phyloP scores from a whole-genome alignment of 2,113 vertebrate genomes.

The Melanocharis versteri region DNA sequence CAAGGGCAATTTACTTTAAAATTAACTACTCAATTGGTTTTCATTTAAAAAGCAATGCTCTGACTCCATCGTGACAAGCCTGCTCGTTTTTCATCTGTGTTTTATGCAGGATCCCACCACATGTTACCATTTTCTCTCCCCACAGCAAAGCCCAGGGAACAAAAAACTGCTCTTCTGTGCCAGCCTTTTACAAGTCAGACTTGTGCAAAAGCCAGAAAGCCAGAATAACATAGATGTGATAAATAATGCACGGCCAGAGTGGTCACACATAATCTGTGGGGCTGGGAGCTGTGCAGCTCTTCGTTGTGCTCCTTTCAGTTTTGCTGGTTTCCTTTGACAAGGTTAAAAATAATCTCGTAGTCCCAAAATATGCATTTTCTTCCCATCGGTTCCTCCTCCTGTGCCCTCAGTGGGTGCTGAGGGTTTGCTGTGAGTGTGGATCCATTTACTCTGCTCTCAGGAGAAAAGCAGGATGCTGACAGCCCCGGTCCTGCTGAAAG shows the following conservation, averaged over 20 bases:
- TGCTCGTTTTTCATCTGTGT: slow-evolving; percentile 7
- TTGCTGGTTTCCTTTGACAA: neutral
- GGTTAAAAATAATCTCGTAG: neutral
- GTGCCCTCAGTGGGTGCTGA: neutral
- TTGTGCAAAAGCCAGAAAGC: slow-evolving; percentile 2
- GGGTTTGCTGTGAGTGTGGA: neutral
- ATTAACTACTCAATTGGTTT: slow-evolving; percentile 37
- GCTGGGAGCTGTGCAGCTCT: neutral
- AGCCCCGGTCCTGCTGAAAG: neutral
- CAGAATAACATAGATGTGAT: neutral
- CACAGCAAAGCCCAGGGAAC: neutral
- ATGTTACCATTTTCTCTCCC: neutral
- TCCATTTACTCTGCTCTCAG: neutral
- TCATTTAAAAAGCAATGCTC: neutral
- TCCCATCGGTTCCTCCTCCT: neutral
- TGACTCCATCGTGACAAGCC: neutral
- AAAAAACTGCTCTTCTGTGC: neutral
- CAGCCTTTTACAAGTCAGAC: neutral
- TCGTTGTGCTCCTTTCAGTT: neutral
- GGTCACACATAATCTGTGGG: neutral
- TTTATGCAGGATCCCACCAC: neutral
- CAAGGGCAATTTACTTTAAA: slow-evolving; percentile 43
- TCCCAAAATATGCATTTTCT: neutral
- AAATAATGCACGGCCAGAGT: neutral
- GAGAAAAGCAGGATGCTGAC: neutral